Evolutionary conservation across 2,113 vertebrate genomes (phyloP).

Genomic region (Podocnemis expansa): DNA sequence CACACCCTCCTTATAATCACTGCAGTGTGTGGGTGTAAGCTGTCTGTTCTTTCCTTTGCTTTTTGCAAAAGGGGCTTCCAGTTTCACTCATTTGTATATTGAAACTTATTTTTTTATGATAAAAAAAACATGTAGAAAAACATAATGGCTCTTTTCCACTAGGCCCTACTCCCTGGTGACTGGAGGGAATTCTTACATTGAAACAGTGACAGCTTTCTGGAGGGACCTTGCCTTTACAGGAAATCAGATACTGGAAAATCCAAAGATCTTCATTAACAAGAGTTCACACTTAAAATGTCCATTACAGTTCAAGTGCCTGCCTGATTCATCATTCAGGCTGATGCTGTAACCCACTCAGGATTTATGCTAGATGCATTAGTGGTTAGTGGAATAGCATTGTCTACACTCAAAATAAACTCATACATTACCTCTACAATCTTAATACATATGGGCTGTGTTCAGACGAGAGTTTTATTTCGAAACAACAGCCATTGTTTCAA

Average conservation of each 20-base stretch:
- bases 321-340: neutral
- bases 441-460: too few relatives aligned
- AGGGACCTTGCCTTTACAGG: conserved; percentile 58
- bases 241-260: conserved; percentile 55
- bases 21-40: neutral
- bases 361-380: neutral
- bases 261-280: conserved; percentile 52
- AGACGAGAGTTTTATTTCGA: too few relatives aligned
- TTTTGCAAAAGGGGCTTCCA: conserved; percentile 22
- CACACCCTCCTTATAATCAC: neutral
- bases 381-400: neutral
- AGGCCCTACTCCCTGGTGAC: conserved; percentile 44
- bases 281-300: neutral
- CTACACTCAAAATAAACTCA: neutral
- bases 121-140: conserved; percentile 64
- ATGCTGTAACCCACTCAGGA: neutral
- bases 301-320: neutral
- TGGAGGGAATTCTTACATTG: conserved; percentile 45
- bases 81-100: conserved; percentile 47
- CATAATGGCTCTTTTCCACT: conserved; percentile 55
- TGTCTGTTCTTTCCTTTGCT: neutral
- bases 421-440: neutral
- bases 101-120: conserved; percentile 47
- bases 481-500: too few relatives aligned
- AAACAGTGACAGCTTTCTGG: conserved; percentile 60